A percentile compares a stretch with the other conserved stretches of the same genome.
phyloP scores from a whole-genome alignment of 2,888 invertebrate genomes.

The Pheosia gnoma region DNA sequence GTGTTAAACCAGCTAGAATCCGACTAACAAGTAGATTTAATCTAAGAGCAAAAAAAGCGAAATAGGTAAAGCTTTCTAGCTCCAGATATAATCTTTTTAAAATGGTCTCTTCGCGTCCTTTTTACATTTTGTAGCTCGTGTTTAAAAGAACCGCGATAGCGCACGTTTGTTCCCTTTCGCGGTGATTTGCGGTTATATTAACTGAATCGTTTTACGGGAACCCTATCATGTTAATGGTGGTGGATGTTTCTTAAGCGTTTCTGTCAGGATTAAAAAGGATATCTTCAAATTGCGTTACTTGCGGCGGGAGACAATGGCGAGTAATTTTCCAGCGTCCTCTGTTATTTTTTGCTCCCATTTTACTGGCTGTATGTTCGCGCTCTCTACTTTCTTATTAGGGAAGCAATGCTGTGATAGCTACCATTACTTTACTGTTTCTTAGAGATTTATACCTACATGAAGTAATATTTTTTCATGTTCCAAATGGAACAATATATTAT shows the following conservation, averaged over 20 bases:
- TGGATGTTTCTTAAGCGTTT: conserved; percentile 10
- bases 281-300: conserved; percentile 5
- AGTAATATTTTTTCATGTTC: too few species aligned
- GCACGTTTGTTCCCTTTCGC: conserved; percentile 23
- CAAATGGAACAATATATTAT: too few species aligned
- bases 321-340: conserved; percentile 3
- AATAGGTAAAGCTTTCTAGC: conserved; percentile 33
- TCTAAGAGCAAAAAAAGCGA: conserved; percentile 41
- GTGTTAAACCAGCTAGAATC: conserved; percentile 9
- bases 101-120: conserved; percentile 30
- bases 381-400: background rate
- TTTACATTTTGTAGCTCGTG: conserved; percentile 16
- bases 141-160: conserved; percentile 26
- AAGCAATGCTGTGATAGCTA: conserved; percentile 2
- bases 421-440: background rate
- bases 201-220: conserved; percentile 21
- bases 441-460: background rate
- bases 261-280: conserved; percentile 12
- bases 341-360: conserved; percentile 1
- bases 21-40: conserved; percentile 20
- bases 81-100: conserved; percentile 46
- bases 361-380: conserved; percentile 6
- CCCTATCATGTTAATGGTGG: conserved; percentile 24
- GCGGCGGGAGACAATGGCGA: conserved; percentile 5
- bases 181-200: conserved; percentile 20